Evolutionary conservation across 1,140 invertebrate genomes (phyloP).

Genomic region (Chironomus tepperi): DNA sequence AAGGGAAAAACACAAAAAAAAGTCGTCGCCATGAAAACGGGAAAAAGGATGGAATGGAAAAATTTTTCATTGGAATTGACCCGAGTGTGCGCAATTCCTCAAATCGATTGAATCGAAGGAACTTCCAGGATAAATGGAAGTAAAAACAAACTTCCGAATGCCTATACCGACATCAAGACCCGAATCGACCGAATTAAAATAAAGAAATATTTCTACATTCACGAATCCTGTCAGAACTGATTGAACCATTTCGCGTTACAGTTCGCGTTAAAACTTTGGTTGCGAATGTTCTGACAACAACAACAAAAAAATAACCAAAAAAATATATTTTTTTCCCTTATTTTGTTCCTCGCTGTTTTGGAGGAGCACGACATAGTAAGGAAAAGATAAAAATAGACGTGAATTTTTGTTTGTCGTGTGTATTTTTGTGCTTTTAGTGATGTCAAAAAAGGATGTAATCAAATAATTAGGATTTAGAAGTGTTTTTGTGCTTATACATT

Average conservation of each 20-base stretch:
- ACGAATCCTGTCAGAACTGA: not conserved
- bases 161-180: not conserved
- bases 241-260: constrained; percentile 5
- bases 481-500: not conserved
- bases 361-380: not conserved
- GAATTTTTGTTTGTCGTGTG: no score
- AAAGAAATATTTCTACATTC: constrained; percentile 1
- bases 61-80: not conserved
- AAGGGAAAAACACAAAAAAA: no score
- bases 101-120: constrained; percentile 1
- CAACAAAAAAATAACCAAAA: not conserved
- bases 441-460: not conserved
- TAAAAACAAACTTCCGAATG: not conserved
- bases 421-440: not conserved
- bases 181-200: not conserved
- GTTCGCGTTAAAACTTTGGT: not conserved
- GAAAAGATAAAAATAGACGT: not conserved
- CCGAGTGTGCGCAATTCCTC: not conserved
- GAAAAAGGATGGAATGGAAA: not conserved
- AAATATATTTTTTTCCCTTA: not conserved
- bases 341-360: not conserved
- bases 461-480: not conserved
- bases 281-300: not conserved
- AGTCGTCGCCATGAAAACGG: not conserved
- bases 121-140: not conserved